Evolutionary conservation across 2,113 vertebrate species (phyloP).

Genomic region (Cyanoderma ruficeps): DNA sequence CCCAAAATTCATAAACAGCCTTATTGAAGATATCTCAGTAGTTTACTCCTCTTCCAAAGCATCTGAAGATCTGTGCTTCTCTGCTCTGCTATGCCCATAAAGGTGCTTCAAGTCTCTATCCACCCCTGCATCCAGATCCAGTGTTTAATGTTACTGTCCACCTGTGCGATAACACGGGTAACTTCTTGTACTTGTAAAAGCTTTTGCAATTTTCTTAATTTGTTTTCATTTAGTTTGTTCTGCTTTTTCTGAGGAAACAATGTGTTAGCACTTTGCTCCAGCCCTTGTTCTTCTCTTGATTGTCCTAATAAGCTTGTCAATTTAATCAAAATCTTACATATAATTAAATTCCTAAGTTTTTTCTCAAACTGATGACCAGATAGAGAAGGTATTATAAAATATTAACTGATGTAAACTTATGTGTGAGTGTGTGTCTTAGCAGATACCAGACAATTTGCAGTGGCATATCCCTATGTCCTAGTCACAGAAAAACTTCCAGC

Average conservation of each 20-base stretch:
- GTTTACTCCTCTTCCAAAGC: background rate
- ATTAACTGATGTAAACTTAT: background rate
- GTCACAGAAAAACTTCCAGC: background rate
- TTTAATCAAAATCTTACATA: background rate
- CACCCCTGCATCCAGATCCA: background rate
- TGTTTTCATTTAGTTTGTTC: background rate
- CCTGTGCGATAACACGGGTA: background rate
- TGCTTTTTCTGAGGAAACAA: background rate
- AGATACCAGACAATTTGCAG: background rate
- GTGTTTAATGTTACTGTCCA: background rate
- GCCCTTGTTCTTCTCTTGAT: background rate
- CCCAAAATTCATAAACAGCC: background rate
- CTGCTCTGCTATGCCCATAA: background rate
- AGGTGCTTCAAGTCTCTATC: background rate
- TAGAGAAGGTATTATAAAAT: background rate
- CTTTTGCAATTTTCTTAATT: background rate
- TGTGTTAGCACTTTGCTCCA: background rate
- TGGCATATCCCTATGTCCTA: background rate
- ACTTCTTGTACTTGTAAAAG: background rate
- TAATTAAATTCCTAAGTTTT: background rate
- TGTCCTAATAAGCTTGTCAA: background rate
- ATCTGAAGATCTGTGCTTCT: background rate
- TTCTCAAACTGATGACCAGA: background rate
- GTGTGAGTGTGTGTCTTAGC: background rate
- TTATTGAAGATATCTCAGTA: background rate